phyloP scores from a whole-genome alignment of 2,797 vertebrate genomes.

The Vespertilio murinus region DNA sequence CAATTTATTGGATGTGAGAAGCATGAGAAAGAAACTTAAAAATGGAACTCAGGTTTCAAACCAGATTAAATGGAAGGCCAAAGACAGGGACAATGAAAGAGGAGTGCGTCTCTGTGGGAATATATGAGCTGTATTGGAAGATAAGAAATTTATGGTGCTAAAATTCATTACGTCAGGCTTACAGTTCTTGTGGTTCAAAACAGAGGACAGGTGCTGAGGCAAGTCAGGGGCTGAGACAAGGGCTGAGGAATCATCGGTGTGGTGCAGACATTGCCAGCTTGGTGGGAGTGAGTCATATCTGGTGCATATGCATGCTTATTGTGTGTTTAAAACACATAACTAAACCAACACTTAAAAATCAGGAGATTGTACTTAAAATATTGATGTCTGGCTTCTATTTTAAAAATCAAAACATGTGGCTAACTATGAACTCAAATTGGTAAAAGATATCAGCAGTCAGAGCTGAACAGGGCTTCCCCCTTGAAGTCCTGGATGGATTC shows the following conservation, averaged over 20 bases:
- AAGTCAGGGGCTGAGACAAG: neutral
- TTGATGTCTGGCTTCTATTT: slow-evolving; percentile 16
- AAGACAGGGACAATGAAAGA: neutral
- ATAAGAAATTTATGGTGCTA: neutral
- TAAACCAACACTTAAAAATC: slow-evolving; percentile 28
- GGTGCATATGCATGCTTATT: neutral
- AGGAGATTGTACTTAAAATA: slow-evolving; percentile 29
- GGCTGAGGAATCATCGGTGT: neutral
- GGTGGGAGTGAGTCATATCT: neutral
- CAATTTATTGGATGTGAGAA: neutral
- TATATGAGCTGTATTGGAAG: neutral
- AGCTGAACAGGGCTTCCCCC: neutral
- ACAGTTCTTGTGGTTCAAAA: neutral
- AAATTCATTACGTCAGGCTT: neutral
- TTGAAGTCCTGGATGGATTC: neutral
- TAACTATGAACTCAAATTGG: neutral
- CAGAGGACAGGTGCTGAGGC: neutral
- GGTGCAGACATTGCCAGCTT: neutral
- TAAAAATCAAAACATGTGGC: slow-evolving; percentile 19
- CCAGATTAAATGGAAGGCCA: neutral
- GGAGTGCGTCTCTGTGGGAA: neutral
- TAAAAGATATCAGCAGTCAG: neutral
- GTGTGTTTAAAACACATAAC: slow-evolving; percentile 7
- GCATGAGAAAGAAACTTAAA: neutral
- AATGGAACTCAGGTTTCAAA: slow-evolving; percentile 8